phyloP scores from a whole-genome alignment of 2,113 vertebrate genomes.

The Probosciger aterrimus region DNA sequence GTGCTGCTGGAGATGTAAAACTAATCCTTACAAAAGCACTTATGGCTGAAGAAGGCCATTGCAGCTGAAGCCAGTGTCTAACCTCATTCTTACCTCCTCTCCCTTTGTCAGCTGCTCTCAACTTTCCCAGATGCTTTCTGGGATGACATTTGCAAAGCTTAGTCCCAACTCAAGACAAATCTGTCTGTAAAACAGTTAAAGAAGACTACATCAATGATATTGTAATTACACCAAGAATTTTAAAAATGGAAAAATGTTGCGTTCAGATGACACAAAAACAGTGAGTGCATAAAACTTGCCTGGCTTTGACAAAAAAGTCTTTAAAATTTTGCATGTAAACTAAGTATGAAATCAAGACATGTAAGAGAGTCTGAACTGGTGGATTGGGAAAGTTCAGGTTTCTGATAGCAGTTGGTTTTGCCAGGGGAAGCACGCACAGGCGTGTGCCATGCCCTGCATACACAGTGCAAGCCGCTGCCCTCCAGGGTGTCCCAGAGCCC shows the following conservation, averaged over 20 bases:
- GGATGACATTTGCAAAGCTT: neutral
- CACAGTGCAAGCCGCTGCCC: neutral
- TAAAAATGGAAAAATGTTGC: neutral
- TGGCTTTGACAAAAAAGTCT: neutral
- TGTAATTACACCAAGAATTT: neutral
- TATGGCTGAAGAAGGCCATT: neutral
- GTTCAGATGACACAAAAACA: neutral
- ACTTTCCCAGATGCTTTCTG: neutral
- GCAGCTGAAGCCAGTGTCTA: accelerated
- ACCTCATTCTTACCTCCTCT: neutral
- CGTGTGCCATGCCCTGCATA: accelerated
- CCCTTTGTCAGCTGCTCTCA: neutral
- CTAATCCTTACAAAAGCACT: neutral
- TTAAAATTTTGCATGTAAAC: neutral
- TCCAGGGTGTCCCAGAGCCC: neutral
- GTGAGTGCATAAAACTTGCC: neutral
- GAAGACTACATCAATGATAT: neutral
- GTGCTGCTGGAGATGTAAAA: constrained; percentile 37
- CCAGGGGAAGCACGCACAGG: accelerated
- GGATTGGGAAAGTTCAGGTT: accelerated
- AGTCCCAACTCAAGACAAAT: neutral
- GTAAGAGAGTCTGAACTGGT: neutral
- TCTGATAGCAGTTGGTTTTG: accelerated
- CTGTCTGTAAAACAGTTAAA: neutral
- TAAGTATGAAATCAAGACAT: accelerated